phyloP scores from a whole-genome alignment of 2,113 vertebrate genomes.

The Scomber japonicus region DNA sequence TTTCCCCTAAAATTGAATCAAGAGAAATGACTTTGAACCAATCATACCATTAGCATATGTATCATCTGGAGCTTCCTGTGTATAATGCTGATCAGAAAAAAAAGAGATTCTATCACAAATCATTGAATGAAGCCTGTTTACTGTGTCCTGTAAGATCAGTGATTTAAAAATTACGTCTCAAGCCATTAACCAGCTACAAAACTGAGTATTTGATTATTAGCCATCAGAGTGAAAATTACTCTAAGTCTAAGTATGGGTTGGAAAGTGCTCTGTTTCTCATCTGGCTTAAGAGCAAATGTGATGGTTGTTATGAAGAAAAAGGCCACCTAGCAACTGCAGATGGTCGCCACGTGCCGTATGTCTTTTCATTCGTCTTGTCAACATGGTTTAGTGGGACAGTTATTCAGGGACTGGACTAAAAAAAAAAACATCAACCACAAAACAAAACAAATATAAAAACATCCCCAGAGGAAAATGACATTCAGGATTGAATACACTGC shows the following conservation, averaged over 20 bases:
- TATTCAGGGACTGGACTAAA: conserved; percentile 45
- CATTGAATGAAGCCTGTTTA: conserved; percentile 2
- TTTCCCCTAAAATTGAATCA: neutral
- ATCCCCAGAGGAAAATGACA: conserved; percentile 41
- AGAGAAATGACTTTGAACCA: neutral
- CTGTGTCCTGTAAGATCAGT: neutral
- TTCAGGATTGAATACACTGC: conserved; percentile 15
- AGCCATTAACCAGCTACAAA: conserved; percentile 3
- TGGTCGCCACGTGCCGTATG: conserved; percentile 65
- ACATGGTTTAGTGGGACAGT: conserved; percentile 35
- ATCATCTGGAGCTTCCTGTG: neutral
- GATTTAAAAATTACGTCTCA: neutral
- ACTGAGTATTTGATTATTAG: neutral
- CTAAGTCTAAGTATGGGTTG: conserved; percentile 9
- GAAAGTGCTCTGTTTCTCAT: conserved; percentile 53
- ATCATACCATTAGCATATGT: too few species aligned
- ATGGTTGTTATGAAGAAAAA: conserved; percentile 41
- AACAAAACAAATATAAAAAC: neutral
- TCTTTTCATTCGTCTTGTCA: conserved; percentile 64
- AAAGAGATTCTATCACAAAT: neutral
- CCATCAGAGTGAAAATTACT: conserved; percentile 5
- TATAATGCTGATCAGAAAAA: neutral
- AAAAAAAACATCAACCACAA: conserved; percentile 13
- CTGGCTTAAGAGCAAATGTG: conserved; percentile 41
- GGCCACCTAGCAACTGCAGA: conserved; percentile 63